Evolutionary conservation across 1,140 invertebrate genomes (phyloP).

Genomic region (Danaus melanippus): DNA sequence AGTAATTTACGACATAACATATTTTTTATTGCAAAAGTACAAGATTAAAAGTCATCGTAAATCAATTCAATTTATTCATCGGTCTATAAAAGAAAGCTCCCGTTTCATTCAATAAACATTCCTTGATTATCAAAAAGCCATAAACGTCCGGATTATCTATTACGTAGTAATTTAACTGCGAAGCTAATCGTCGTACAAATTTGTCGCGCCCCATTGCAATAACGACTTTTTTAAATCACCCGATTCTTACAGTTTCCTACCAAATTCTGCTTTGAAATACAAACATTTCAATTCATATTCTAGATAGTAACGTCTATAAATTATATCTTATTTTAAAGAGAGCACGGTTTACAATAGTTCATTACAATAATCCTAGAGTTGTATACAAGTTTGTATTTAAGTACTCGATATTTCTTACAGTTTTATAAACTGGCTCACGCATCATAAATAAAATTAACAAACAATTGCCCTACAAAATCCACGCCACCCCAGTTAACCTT

Average conservation of each 20-base stretch:
- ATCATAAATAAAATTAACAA: conserved; percentile 63
- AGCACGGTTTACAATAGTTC: conserved; percentile 19
- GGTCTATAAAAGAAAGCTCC: neutral
- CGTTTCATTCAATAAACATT: conserved; percentile 10
- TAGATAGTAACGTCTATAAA: too few relatives aligned
- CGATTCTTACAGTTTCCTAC: conserved; percentile 44
- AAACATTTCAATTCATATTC: conserved; percentile 1
- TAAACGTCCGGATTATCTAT: conserved; percentile 38
- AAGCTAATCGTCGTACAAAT: conserved; percentile 47
- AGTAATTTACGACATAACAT: too few relatives aligned
- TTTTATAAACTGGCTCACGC: conserved; percentile 40
- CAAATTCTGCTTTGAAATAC: conserved; percentile 25
- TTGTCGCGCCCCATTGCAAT: conserved; percentile 46
- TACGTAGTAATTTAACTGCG: conserved; percentile 48
- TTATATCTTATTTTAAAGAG: neutral
- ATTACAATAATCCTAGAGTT: neutral
- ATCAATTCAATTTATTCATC: too few relatives aligned
- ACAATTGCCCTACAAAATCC: conserved; percentile 44
- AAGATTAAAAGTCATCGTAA: too few relatives aligned
- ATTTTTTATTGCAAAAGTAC: too few relatives aligned
- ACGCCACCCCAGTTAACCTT: conserved; percentile 52
- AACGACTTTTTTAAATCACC: conserved; percentile 42
- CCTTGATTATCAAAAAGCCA: conserved; percentile 14
- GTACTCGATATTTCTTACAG: conserved; percentile 26
- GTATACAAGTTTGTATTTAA: conserved; percentile 11